Conservation (phyloP, 2,888 invertebrate genomes). For the Lepidocyrtoides sp. region DNA sequence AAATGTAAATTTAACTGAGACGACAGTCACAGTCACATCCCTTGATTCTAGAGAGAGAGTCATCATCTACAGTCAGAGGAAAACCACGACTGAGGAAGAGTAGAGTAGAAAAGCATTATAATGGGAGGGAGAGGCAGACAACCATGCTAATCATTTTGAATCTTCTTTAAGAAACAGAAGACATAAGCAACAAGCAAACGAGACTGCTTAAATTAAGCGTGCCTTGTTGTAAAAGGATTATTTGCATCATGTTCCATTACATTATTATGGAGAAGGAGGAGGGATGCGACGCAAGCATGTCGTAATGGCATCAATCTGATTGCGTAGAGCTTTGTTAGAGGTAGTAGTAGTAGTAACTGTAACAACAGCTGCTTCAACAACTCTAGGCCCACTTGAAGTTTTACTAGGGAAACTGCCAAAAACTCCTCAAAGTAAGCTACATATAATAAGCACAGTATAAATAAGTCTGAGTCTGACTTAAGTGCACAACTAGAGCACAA, state of each 20-base stretch:
- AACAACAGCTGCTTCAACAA: constrained; percentile 15
- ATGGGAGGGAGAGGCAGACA: background rate
- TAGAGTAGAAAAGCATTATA: no score
- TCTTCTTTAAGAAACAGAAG: constrained; percentile 12
- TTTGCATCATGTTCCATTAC: constrained; percentile 60
- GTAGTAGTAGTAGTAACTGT: background rate
- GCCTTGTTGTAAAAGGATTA: constrained; percentile 62
- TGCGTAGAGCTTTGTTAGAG: background rate
- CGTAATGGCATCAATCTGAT: background rate
- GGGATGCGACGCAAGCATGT: background rate
- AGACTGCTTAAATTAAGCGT: constrained; percentile 73
- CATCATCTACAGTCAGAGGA: background rate
- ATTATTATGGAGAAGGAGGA: background rate
- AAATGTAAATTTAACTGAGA: background rate
- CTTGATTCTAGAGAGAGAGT: background rate
- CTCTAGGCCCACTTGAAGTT: background rate
- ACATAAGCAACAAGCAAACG: background rate
- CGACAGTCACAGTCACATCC: background rate
- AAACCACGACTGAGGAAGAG: background rate
- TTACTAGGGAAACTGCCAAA: background rate
- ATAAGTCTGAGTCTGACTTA: background rate
- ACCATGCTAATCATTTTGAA: constrained; percentile 28
- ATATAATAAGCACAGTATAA: background rate
- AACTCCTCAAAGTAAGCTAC: background rate
- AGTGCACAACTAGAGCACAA: constrained; percentile 14